Evolutionary conservation across 2,797 vertebrate genomes (phyloP).

Genomic region (Cygnus olor): DNA sequence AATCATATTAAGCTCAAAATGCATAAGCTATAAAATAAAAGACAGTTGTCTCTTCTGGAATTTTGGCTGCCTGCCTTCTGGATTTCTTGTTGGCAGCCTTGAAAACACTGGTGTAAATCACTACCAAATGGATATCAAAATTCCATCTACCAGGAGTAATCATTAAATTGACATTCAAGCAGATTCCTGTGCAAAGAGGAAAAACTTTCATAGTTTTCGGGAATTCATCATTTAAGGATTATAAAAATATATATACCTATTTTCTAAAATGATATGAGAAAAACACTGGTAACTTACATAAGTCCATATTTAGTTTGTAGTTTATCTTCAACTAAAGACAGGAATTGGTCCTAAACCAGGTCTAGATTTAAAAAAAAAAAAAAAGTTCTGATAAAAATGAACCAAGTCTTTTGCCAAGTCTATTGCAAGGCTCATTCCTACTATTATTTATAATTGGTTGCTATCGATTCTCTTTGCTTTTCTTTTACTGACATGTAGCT

Average conservation of each 20-base stretch:
- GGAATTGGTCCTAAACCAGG: background rate
- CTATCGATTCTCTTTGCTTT: background rate
- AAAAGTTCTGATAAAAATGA: background rate
- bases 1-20: constrained; percentile 79
- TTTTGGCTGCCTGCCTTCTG: constrained; percentile 78
- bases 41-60: constrained; percentile 79
- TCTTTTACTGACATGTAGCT: background rate
- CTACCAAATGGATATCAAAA: constrained; percentile 81
- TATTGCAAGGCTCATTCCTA: background rate
- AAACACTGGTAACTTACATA: background rate
- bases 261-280: constrained; percentile 33
- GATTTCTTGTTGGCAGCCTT: constrained; percentile 77
- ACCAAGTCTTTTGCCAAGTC: background rate
- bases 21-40: constrained; percentile 80
- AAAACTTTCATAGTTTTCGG: constrained; percentile 20
- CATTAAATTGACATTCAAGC: constrained; percentile 69
- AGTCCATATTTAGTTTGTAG: background rate
- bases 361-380: background rate
- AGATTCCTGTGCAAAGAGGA: constrained; percentile 66
- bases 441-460: background rate
- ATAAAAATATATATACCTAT: background rate
- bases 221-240: constrained; percentile 37
- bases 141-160: constrained; percentile 75
- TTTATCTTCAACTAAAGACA: background rate
- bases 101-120: constrained; percentile 79